phyloP scores from a whole-genome alignment of 2,888 invertebrate genomes.

The Corbicula japonica region DNA sequence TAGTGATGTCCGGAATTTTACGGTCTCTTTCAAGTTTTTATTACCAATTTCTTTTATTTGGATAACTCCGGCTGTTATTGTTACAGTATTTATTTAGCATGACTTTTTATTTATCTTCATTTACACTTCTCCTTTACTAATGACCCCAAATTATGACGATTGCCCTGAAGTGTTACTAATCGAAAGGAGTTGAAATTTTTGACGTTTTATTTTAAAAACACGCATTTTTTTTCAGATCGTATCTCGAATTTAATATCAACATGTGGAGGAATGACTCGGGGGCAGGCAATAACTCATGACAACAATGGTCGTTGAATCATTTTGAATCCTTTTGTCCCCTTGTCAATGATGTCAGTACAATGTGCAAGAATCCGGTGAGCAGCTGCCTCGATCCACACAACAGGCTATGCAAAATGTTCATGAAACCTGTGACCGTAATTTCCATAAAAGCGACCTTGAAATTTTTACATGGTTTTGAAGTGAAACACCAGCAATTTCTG shows the following conservation, averaged over 20 bases:
- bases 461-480: too few relatives aligned
- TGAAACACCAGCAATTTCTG: too few relatives aligned
- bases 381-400: slow-evolving; percentile 36
- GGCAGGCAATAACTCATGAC: slow-evolving; percentile 30
- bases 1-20: neutral
- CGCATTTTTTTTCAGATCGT: slow-evolving; percentile 3
- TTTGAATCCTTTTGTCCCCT: slow-evolving; percentile 31
- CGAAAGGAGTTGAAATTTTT: slow-evolving; percentile 3
- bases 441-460: too few relatives aligned
- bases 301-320: slow-evolving; percentile 8
- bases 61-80: neutral
- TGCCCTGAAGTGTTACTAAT: slow-evolving; percentile 20
- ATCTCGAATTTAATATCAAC: neutral
- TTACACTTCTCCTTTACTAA: slow-evolving; percentile 21
- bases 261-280: slow-evolving; percentile 18
- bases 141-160: slow-evolving; percentile 31
- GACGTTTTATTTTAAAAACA: too few relatives aligned
- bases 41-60: slow-evolving; percentile 8
- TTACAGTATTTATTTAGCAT: slow-evolving; percentile 21
- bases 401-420: slow-evolving; percentile 21
- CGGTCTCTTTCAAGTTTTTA: too few relatives aligned
- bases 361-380: slow-evolving; percentile 53
- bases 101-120: slow-evolving; percentile 25
- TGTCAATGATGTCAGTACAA: slow-evolving; percentile 61
- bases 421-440: too few relatives aligned